Conservation (phyloP, 2,113 vertebrate genomes). For the Thryonomys swinderianus region DNA sequence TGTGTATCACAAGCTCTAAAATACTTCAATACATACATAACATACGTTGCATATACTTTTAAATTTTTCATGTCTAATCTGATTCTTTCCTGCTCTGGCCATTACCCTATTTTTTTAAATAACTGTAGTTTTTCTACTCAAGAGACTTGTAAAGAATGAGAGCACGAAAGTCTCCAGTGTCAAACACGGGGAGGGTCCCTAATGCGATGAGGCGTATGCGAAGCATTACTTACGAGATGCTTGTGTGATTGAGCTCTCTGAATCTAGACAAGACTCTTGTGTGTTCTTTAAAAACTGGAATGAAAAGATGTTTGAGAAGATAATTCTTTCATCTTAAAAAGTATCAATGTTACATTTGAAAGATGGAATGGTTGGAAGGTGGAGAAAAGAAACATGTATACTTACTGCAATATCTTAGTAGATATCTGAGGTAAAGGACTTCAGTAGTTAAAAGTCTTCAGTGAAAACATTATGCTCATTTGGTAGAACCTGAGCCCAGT, state of each 20-base stretch:
- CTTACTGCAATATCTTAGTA: too few relatives aligned
- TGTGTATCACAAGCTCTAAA: not conserved
- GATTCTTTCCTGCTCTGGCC: constrained; percentile 39
- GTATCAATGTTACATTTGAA: not conserved
- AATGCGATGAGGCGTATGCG: not conserved
- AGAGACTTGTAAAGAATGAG: not conserved
- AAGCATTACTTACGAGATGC: not conserved
- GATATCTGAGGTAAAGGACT: constrained; percentile 1
- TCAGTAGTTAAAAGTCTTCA: constrained; percentile 12
- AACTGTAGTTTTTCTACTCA: not conserved
- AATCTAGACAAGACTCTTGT: constrained; percentile 10
- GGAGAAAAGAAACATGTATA: constrained; percentile 15
- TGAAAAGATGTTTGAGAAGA: not conserved
- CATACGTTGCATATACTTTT: not conserved
- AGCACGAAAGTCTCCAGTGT: not conserved
- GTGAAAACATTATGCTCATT: constrained; percentile 15
- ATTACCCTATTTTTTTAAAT: constrained; percentile 5
- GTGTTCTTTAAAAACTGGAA: not conserved
- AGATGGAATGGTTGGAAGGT: not conserved
- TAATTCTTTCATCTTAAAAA: constrained; percentile 18
- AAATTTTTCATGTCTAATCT: not conserved
- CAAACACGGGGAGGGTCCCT: not conserved
- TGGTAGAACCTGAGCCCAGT: constrained; percentile 15
- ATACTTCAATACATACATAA: not conserved
- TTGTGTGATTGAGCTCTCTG: not conserved